Evolutionary conservation across 92 coral and sea anemone genomes (phyloP).

Genomic region (Parazoanthus darwini): DNA sequence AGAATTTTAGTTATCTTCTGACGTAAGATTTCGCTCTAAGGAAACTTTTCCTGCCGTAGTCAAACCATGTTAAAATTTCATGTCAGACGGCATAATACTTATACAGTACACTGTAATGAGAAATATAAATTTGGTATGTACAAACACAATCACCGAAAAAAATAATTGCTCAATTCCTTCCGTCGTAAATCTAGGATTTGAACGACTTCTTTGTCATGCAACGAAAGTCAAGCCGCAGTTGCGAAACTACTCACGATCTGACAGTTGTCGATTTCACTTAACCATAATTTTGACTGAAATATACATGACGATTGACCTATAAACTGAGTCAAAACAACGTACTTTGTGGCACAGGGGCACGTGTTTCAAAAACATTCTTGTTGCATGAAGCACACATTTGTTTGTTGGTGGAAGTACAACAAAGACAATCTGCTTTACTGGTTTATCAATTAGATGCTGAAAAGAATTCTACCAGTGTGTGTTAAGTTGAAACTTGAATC

Average conservation of each 20-base stretch:
- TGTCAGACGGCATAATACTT: background rate
- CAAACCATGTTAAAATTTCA: background rate
- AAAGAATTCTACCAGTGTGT: background rate
- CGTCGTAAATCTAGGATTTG: slow-evolving; percentile 9
- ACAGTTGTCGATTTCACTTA: background rate
- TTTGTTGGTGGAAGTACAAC: background rate
- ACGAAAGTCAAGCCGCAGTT: background rate
- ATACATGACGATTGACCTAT: background rate
- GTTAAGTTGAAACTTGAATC: background rate
- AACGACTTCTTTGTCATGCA: background rate
- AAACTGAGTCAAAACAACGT: background rate
- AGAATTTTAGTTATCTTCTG: background rate
- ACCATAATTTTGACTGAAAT: background rate
- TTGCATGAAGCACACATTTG: background rate
- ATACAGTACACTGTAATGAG: background rate
- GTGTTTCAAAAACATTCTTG: background rate
- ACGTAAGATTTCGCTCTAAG: background rate
- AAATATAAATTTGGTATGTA: slow-evolving; percentile 17
- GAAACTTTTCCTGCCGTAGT: background rate
- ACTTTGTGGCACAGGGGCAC: background rate
- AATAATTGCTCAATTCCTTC: slow-evolving; percentile 20
- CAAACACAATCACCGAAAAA: background rate
- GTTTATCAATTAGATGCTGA: background rate
- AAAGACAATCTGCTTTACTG: background rate
- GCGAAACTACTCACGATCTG: background rate